Conservation (phyloP, 2,113 vertebrate species). For the Thamnaconus septentrionalis region DNA sequence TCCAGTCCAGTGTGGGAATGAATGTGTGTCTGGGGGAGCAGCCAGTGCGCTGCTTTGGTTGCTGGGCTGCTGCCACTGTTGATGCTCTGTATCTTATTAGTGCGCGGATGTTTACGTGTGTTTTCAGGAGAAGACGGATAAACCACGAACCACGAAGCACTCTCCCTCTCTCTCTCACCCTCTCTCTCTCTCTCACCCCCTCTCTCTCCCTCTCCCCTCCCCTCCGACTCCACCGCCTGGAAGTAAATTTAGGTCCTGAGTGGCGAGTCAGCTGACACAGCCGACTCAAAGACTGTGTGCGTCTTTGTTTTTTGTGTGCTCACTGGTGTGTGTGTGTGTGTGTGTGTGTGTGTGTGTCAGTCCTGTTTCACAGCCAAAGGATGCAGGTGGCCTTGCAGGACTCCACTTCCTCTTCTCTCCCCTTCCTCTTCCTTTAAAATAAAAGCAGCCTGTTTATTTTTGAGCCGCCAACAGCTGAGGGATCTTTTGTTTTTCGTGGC, state of each 20-base stretch:
- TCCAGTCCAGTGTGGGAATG: slow-evolving; percentile 20
- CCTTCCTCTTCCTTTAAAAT: slow-evolving; percentile 60
- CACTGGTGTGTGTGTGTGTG: slow-evolving; percentile 24
- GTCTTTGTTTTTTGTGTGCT: slow-evolving; percentile 4
- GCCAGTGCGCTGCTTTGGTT: slow-evolving; percentile 33
- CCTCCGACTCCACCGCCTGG: slow-evolving; percentile 41
- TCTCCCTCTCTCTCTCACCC: slow-evolving; percentile 18
- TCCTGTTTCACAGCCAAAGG: slow-evolving; percentile 49
- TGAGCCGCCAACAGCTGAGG: slow-evolving; percentile 26
- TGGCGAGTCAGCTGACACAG: slow-evolving; percentile 54
- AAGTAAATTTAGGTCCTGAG: slow-evolving; percentile 51
- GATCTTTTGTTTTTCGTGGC: slow-evolving; percentile 32
- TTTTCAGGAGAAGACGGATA: slow-evolving; percentile 34
- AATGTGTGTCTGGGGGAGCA: slow-evolving; percentile 20
- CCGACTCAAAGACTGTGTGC: slow-evolving; percentile 31
- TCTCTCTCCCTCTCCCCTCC: slow-evolving; percentile 5
- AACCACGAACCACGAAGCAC: slow-evolving; percentile 13
- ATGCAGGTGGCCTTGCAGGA: slow-evolving; percentile 68
- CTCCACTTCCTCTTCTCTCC: slow-evolving; percentile 57
- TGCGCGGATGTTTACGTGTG: slow-evolving; percentile 60
- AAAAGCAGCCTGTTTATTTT: slow-evolving; percentile 42
- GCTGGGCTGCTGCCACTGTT: slow-evolving; percentile 11
- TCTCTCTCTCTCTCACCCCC: too few relatives aligned
- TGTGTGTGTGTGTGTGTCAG: slow-evolving; percentile 20
- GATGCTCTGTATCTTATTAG: slow-evolving; percentile 64